These are phyloP conservation scores for Drosophila seclusa DNA, from an alignment of 2,888 invertebrate genomes.

Conservation along the genomic window DNA sequence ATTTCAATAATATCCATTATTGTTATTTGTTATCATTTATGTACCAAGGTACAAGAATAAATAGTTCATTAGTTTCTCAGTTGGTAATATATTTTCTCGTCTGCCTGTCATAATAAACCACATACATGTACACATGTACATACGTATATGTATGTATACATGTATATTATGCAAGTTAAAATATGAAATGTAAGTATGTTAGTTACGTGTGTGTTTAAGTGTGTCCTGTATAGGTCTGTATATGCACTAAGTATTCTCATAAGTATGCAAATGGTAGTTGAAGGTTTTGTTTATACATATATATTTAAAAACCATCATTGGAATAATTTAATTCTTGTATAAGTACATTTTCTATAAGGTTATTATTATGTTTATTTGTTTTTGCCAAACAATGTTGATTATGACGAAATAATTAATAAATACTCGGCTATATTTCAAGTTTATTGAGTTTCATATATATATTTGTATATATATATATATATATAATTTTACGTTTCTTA, in stretches of 20 bases:
- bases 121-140: slow-evolving; percentile 41
- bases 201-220: slow-evolving; percentile 25
- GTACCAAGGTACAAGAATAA: slow-evolving; percentile 46
- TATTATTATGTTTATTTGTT: slow-evolving; percentile 34
- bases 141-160: slow-evolving; percentile 32
- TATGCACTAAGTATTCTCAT: slow-evolving; percentile 41
- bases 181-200: slow-evolving; percentile 10
- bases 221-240: slow-evolving; percentile 10
- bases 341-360: slow-evolving; percentile 51
- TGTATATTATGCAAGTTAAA: slow-evolving; percentile 15
- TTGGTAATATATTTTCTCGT: slow-evolving; percentile 20
- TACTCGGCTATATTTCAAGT: slow-evolving; percentile 54
- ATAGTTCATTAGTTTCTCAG: slow-evolving; percentile 40
- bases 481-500: slow-evolving; percentile 28
- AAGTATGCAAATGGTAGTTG: slow-evolving; percentile 43
- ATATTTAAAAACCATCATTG: slow-evolving; percentile 55
- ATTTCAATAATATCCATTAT: slow-evolving; percentile 50
- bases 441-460: slow-evolving; percentile 18
- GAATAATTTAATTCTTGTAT: slow-evolving; percentile 54
- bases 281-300: slow-evolving; percentile 14
- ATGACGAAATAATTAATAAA: slow-evolving; percentile 48
- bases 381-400: slow-evolving; percentile 43
- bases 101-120: slow-evolving; percentile 42
- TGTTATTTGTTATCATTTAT: slow-evolving; percentile 46
- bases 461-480: not conserved